Conservation (phyloP, 2,113 vertebrate species). For the Daphoenositta chrysoptera region DNA sequence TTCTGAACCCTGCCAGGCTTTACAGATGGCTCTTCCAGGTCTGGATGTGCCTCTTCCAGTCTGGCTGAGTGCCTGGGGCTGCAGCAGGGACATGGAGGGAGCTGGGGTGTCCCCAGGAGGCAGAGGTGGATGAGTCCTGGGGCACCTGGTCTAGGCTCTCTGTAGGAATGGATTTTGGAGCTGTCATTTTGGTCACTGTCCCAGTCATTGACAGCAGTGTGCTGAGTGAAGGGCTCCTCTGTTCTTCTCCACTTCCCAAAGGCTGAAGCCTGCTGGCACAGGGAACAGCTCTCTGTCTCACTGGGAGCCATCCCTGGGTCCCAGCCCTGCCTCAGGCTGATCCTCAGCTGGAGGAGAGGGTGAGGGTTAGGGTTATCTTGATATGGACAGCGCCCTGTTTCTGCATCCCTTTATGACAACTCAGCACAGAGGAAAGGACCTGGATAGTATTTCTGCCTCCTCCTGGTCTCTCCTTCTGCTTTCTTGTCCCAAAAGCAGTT, state of each 20-base stretch:
- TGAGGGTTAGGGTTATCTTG: neutral
- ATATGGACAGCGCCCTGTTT: neutral
- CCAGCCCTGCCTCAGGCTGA: neutral
- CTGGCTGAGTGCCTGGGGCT: neutral
- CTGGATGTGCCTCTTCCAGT: neutral
- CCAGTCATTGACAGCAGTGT: neutral
- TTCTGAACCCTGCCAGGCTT: neutral
- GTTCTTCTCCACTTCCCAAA: neutral
- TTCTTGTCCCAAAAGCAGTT: neutral
- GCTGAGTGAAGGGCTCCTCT: neutral
- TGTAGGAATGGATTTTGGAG: neutral
- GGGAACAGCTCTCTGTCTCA: neutral
- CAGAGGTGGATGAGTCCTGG: neutral
- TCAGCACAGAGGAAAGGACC: neutral
- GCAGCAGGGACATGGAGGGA: neutral
- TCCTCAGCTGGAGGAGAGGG: neutral
- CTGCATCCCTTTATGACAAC: neutral
- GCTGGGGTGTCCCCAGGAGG: fast-evolving
- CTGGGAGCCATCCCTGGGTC: neutral
- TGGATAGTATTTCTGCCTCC: neutral
- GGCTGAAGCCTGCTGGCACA: neutral
- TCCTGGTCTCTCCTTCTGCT: neutral
- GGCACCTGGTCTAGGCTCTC: neutral
- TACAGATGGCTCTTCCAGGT: neutral
- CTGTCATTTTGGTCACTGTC: neutral